Evolutionary conservation across 2,113 vertebrate species (phyloP), one percentile per base, ranked within the genome.

Genomic region (Sinocyclocheilus rhinocerous): DNA sequence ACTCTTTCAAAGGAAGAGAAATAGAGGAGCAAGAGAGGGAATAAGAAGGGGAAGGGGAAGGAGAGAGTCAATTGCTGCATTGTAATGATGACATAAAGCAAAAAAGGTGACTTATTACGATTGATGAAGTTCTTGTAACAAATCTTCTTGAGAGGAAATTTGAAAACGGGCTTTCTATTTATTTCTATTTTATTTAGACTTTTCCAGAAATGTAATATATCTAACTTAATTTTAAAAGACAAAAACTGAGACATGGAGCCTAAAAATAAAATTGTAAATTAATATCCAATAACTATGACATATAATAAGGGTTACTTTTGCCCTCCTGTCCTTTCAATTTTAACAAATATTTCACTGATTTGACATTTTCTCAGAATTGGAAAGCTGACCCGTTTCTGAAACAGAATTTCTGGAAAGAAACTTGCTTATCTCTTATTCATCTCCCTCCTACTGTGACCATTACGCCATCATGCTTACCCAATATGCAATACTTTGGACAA

Each of bases 1-100:
- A 84, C 90, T 95, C 97, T 99, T 91, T 13, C 79, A 84, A 10
- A 55, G 16, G 67, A 1, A 83, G 59, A 84, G 3, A 63, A 4
- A 75, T 45, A 39, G 9, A 59, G 6, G 18, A 50, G 6, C 9
- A 55, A 9, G 16, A 72, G n/a, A 83, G 20, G 61, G 6, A 65
- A 67, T 11, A 36, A 6, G 5, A 48, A 18, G 7, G 33, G 7
- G 39, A 69, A 11, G 69, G 18, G 59, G 11, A 63, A 65, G 9
- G 11, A 45, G 33, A 42, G 2, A 29, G 76, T 81, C 29, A 45
- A 42, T 50, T 48, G 12, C 16, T 48, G 13, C 61, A 7, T n/a
- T 50, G 36, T 16, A 26, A 33, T 65, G 5, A 81, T 65, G 18
- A 45, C 7, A n/a, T 69, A 33, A 6, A 48, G 20, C 8, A 42